Conservation (phyloP, 1,140 invertebrate species). For the Octopus bimaculoides region DNA sequence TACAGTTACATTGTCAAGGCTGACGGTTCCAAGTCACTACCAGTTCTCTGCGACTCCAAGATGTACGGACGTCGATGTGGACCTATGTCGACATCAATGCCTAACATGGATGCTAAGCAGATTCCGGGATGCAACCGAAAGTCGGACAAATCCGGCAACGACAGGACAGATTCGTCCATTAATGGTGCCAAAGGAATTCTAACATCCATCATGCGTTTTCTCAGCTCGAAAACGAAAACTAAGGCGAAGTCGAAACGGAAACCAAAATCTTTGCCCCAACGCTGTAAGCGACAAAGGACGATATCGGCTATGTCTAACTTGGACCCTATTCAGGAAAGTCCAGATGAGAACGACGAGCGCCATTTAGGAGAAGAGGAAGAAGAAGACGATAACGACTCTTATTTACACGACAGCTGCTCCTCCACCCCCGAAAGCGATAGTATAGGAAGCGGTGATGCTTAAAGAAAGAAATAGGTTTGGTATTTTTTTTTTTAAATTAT, state of each 20-base stretch:
- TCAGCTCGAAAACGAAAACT: conserved; percentile 27
- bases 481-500: too few species aligned
- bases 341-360: conserved; percentile 44
- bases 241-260: conserved; percentile 47
- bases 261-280: conserved; percentile 36
- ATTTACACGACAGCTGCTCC: conserved; percentile 36
- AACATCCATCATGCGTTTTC: conserved; percentile 41
- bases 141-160: conserved; percentile 17
- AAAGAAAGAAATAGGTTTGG: neutral
- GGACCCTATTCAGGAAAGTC: conserved; percentile 49
- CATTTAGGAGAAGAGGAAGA: conserved; percentile 33
- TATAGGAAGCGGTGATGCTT: conserved; percentile 15
- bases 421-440: conserved; percentile 24
- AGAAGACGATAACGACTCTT: conserved; percentile 40
- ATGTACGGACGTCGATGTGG: conserved; percentile 26
- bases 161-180: conserved; percentile 18
- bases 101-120: conserved; percentile 29
- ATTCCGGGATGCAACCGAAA: conserved; percentile 19
- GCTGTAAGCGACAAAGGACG: conserved; percentile 46
- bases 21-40: conserved; percentile 44
- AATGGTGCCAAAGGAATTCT: conserved; percentile 45
- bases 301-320: conserved; percentile 52
- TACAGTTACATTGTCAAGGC: conserved; percentile 51
- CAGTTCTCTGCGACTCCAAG: conserved; percentile 43
- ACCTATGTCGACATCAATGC: conserved; percentile 33